phyloP scores from a whole-genome alignment of 2,888 invertebrate genomes.

The Oscheius myriophilus region DNA sequence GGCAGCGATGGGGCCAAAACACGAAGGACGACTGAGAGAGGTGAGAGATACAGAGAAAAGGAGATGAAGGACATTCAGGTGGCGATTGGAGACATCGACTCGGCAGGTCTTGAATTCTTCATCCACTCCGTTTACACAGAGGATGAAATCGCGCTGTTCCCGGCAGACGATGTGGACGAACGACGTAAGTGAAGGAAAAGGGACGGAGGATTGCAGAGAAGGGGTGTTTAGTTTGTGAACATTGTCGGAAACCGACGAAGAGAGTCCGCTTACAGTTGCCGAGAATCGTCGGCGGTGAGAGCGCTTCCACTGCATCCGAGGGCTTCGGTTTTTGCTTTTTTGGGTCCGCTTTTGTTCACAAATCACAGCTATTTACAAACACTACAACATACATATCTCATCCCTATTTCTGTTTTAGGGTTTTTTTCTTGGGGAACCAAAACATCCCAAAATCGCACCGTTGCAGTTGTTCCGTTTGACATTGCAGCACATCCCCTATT shows the following conservation, averaged over 20 bases:
- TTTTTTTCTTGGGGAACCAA: too few relatives aligned
- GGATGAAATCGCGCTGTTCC: constrained; percentile 61
- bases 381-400: too few relatives aligned
- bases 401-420: too few relatives aligned
- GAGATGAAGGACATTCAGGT: constrained; percentile 44
- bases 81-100: constrained; percentile 67
- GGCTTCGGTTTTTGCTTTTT: constrained; percentile 13
- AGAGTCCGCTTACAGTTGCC: constrained; percentile 22
- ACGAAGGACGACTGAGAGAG: constrained; percentile 42
- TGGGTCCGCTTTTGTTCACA: background rate
- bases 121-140: constrained; percentile 67
- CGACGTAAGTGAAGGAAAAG: constrained; percentile 38
- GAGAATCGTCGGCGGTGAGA: constrained; percentile 13
- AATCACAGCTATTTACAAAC: too few relatives aligned
- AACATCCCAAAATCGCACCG: too few relatives aligned
- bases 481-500: too few relatives aligned
- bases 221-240: constrained; percentile 25
- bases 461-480: too few relatives aligned
- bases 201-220: background rate
- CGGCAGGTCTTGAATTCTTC: constrained; percentile 64
- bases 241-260: constrained; percentile 29
- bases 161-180: constrained; percentile 42
- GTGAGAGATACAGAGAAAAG: constrained; percentile 23
- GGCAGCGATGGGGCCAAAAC: constrained; percentile 51
- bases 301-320: constrained; percentile 14